Evolutionary conservation across 2,113 vertebrate species (phyloP).

Genomic region (Aix galericulata): DNA sequence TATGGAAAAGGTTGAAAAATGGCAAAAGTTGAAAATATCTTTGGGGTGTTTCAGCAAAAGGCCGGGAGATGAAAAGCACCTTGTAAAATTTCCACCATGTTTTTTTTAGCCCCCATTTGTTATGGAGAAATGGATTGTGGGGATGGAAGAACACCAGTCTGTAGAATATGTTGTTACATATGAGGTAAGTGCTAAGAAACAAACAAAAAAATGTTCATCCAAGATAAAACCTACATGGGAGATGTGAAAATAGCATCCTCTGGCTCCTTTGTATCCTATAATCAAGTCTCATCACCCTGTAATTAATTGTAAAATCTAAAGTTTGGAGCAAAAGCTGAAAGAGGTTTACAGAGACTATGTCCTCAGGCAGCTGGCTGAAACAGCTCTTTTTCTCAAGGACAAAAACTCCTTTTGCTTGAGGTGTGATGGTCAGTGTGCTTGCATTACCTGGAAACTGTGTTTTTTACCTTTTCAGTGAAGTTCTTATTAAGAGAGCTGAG

Average conservation of each 20-base stretch:
- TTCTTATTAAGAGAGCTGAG: constrained; percentile 47
- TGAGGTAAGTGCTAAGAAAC: constrained; percentile 82
- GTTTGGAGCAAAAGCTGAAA: constrained; percentile 47
- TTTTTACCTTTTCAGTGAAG: constrained; percentile 38
- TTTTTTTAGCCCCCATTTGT: constrained; percentile 93
- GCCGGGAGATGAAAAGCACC: neutral
- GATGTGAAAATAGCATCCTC: neutral
- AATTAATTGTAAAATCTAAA: constrained; percentile 52
- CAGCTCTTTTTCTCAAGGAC: neutral
- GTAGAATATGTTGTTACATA: constrained; percentile 93
- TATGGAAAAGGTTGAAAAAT: neutral
- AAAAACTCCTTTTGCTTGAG: constrained; percentile 27
- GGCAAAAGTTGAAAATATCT: neutral
- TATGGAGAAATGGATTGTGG: constrained; percentile 97
- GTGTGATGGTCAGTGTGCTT: constrained; percentile 6
- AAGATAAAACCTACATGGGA: neutral
- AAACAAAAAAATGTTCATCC: neutral
- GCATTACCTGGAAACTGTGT: neutral
- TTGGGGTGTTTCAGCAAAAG: neutral
- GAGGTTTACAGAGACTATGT: constrained; percentile 6
- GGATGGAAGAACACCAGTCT: constrained; percentile 84
- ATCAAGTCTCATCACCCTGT: constrained; percentile 4
- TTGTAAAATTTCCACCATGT: neutral
- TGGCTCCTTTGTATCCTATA: constrained; percentile 30
- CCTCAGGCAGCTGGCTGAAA: neutral